These are phyloP conservation scores for Echinops telfairi DNA, from an alignment of 2,113 vertebrate species.

Conservation along the genomic window DNA sequence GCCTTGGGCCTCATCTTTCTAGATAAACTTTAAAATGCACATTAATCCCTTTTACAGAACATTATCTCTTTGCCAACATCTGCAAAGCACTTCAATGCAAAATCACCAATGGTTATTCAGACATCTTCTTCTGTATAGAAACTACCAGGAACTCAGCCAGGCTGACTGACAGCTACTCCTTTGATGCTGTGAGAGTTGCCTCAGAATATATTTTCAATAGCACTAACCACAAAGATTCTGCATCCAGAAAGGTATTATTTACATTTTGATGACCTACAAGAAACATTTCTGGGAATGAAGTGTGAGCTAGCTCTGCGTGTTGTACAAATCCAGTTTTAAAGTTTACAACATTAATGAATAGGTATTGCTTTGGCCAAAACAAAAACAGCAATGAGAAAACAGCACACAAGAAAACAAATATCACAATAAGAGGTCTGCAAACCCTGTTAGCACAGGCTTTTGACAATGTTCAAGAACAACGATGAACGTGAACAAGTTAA, in stretches of 20 bases:
- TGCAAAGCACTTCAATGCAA: neutral
- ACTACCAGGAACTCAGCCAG: conserved; percentile 36
- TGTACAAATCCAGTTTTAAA: neutral
- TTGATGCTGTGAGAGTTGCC: neutral
- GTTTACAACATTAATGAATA: neutral
- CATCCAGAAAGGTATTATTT: neutral
- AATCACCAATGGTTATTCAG: neutral
- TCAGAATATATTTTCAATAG: neutral
- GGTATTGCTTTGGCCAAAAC: neutral
- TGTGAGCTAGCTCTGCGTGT: neutral
- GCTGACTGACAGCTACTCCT: neutral
- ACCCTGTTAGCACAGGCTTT: neutral
- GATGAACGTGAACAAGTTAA: neutral
- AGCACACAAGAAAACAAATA: neutral
- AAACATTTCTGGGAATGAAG: conserved; percentile 24
- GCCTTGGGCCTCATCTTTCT: neutral
- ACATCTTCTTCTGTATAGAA: neutral
- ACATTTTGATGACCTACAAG: neutral
- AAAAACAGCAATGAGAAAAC: neutral
- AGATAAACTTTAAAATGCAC: neutral
- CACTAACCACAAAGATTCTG: neutral
- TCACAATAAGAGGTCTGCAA: neutral
- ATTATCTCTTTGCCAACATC: conserved; percentile 24
- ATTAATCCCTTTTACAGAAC: conserved; percentile 48
- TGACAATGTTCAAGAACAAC: neutral